Evolutionary conservation across 2,797 vertebrate genomes (phyloP), one percentile per base, ranked within the genome.

Genomic region (Anguilla anguilla): DNA sequence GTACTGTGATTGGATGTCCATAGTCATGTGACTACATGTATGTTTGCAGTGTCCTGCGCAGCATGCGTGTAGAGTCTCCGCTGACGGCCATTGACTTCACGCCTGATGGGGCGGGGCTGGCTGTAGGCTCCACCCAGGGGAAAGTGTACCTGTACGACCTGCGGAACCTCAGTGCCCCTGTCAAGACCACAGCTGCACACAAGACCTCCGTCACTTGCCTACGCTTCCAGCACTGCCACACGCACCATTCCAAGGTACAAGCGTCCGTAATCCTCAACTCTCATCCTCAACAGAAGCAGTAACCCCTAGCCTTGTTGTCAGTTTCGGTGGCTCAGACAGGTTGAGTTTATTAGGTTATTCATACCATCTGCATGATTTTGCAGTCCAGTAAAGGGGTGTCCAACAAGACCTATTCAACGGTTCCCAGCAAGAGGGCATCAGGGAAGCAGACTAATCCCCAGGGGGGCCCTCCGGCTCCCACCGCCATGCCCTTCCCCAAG

Each of bases 71-170:
- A 5, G 98, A 99, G 46, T 94, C 96, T 86, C 99, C 98, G 4
- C 95, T 99, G 72, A 99, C 98, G 2, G 95, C 98, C 0, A 96
- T 99, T 28, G 98, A 99, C 93, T 99, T 99, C 92, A 97, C 97
- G 91, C 96, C 95, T 39, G 98, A 99, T 61, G 98, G 98, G n/a
- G 96, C 97, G 2, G 97, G 97, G 77, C 93, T 99, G 93, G 96
- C 97, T 22, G 93, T 98, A 61, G 99, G 99, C 85, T 97, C 98
- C 91, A 98, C 98, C 72, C 97, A 97, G 87, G 99, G 99, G 84
- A 97, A 97, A 91, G 96, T 99, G 90, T 98, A 97, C 93, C 96
- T 97, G n/a, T 99, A 99, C 83, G 99, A 99, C 93, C 96, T 99
- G 91, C 97, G 99, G 91, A 98, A 99, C 94, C 94, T 98, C 89